Conservation (phyloP, 1,140 invertebrate species). For the Formica selysi region DNA sequence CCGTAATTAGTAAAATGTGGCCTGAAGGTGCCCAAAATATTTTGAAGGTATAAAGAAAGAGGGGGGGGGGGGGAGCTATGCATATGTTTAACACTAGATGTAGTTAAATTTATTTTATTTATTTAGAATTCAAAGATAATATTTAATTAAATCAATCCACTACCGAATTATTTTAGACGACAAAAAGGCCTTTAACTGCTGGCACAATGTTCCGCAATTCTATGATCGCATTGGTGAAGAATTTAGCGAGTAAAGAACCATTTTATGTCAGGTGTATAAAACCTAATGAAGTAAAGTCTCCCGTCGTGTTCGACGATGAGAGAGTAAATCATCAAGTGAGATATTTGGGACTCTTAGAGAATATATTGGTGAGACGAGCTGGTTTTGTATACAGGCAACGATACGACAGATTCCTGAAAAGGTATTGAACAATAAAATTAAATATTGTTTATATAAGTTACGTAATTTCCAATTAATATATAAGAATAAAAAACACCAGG, state of each 20-base stretch:
- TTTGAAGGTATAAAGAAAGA: conserved; percentile 89
- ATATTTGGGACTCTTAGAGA: conserved; percentile 97
- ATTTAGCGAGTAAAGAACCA: conserved; percentile 96
- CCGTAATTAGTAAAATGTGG: conserved; percentile 95
- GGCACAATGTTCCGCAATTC: conserved; percentile 98
- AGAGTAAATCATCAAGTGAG: conserved; percentile 96
- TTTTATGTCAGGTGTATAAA: conserved; percentile 99
- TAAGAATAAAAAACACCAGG: neutral
- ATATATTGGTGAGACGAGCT: conserved; percentile 96
- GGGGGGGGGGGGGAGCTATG: no score
- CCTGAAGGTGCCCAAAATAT: conserved; percentile 97
- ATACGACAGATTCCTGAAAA: conserved; percentile 95
- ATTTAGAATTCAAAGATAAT: neutral
- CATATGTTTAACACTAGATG: neutral
- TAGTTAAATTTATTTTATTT: neutral
- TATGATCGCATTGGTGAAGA: conserved; percentile 96
- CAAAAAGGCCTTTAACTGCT: conserved; percentile 96
- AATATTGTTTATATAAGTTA: neutral
- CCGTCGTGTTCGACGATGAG: conserved; percentile 92
- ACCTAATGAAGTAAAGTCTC: conserved; percentile 97
- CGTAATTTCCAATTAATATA: neutral
- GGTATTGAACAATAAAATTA: conserved; percentile 84
- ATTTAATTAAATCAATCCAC: neutral
- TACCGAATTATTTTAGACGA: conserved; percentile 89
- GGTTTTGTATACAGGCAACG: conserved; percentile 97